These are phyloP conservation scores for Pedetes capensis DNA, from an alignment of 2,113 vertebrate genomes.

Conservation along the genomic window DNA sequence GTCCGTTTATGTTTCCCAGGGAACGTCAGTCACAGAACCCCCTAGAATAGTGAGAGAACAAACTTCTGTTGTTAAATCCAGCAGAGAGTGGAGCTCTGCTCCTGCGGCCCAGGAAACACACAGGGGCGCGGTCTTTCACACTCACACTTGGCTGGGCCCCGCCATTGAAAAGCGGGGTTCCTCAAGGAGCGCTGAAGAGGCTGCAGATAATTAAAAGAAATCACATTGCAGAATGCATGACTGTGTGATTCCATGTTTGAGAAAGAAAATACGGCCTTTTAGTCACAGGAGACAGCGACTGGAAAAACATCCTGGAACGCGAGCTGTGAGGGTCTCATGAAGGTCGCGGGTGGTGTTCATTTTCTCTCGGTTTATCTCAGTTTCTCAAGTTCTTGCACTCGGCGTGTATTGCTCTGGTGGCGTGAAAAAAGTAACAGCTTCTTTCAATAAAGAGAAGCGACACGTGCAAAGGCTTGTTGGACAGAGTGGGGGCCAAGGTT, in stretches of 20 bases:
- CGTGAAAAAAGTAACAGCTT: not conserved
- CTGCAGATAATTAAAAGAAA: not conserved
- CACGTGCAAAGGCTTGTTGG: not conserved
- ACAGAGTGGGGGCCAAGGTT: too few species aligned
- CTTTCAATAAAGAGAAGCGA: not conserved
- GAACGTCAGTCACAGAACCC: too few species aligned
- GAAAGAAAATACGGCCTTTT: not conserved
- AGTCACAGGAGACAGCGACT: not conserved
- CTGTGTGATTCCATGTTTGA: not conserved
- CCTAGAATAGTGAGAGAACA: too few species aligned
- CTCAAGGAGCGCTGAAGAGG: fast-evolving
- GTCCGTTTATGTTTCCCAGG: too few species aligned
- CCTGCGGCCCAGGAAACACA: too few species aligned
- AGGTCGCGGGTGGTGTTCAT: not conserved
- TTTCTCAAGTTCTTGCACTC: not conserved
- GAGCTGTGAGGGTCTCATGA: not conserved
- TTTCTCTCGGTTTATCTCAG: not conserved
- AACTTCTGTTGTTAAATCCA: too few species aligned
- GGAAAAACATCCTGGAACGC: not conserved
- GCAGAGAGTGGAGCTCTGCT: not conserved
- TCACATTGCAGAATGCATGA: too few species aligned
- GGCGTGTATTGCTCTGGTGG: not conserved
- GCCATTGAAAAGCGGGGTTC: not conserved
- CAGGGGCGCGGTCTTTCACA: not conserved
- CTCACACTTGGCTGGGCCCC: fast-evolving